Evolutionary conservation across 2,888 invertebrate genomes (phyloP).

Genomic region (Steinernema hermaphroditum): DNA sequence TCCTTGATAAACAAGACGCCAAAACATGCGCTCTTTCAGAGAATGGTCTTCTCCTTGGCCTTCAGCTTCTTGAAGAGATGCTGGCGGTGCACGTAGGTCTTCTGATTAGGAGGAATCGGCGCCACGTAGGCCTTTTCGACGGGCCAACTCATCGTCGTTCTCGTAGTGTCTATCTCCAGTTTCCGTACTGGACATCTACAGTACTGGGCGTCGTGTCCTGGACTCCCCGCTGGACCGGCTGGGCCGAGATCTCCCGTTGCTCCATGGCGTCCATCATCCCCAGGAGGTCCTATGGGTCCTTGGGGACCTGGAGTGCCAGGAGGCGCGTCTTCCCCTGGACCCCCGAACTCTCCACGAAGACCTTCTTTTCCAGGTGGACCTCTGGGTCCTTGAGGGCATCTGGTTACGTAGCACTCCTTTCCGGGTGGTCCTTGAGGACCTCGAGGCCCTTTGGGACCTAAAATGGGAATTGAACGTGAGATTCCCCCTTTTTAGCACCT

Average conservation of each 20-base stretch:
- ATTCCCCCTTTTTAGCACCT: not conserved
- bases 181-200: constrained; percentile 12
- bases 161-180: not conserved
- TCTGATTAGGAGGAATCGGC: not conserved
- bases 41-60: not conserved
- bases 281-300: constrained; percentile 1
- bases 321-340: not conserved
- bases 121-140: not conserved
- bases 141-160: not conserved
- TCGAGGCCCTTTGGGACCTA: not conserved
- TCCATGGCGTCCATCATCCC: not conserved
- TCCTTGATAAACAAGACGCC: not conserved
- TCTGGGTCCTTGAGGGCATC: not conserved
- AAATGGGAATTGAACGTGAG: not conserved
- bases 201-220: constrained; percentile 8
- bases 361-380: constrained; percentile 4
- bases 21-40: not conserved
- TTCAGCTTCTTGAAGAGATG: not conserved
- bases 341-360: not conserved
- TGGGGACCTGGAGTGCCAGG: not conserved
- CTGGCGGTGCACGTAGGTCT: not conserved
- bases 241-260: not conserved
- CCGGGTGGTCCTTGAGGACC: not conserved
- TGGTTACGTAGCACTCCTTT: not conserved
- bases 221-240: not conserved